Conservation (phyloP, 2,113 vertebrate genomes). For the Perca fluviatilis region DNA sequence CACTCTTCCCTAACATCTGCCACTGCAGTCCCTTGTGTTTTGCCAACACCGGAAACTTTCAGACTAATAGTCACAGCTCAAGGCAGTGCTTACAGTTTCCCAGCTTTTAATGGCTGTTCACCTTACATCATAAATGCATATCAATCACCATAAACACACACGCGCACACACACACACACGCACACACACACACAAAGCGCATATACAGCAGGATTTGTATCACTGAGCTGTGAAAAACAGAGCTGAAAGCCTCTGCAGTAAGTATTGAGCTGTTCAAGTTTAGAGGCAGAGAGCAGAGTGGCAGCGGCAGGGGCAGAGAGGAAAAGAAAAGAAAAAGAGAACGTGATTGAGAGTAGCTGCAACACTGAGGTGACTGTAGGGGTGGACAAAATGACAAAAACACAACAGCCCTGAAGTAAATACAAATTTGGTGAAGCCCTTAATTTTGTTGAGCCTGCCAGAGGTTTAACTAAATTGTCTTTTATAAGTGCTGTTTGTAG, state of each 20-base stretch:
- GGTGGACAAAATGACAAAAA: conserved; percentile 3
- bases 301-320: conserved; percentile 3
- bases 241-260: conserved; percentile 53
- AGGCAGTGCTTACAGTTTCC: conserved; percentile 72
- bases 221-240: conserved; percentile 69
- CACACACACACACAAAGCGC: conserved; percentile 21
- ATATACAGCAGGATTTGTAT: conserved; percentile 59
- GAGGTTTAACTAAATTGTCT: neutral
- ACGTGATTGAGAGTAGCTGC: conserved; percentile 20
- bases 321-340: conserved; percentile 16
- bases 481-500: neutral
- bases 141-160: conserved; percentile 74
- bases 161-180: conserved; percentile 36
- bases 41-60: conserved; percentile 79
- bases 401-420: neutral
- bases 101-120: conserved; percentile 77
- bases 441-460: neutral
- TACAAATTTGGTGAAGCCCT: neutral
- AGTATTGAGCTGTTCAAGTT: conserved; percentile 55
- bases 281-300: conserved; percentile 28
- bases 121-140: conserved; percentile 79
- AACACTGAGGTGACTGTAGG: conserved; percentile 20
- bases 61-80: conserved; percentile 79
- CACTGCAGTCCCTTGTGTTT: conserved; percentile 77
- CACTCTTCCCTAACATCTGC: conserved; percentile 74